These are phyloP conservation scores for Sinosuthora webbiana DNA, from an alignment of 2,113 vertebrate genomes.

Conservation along the genomic window DNA sequence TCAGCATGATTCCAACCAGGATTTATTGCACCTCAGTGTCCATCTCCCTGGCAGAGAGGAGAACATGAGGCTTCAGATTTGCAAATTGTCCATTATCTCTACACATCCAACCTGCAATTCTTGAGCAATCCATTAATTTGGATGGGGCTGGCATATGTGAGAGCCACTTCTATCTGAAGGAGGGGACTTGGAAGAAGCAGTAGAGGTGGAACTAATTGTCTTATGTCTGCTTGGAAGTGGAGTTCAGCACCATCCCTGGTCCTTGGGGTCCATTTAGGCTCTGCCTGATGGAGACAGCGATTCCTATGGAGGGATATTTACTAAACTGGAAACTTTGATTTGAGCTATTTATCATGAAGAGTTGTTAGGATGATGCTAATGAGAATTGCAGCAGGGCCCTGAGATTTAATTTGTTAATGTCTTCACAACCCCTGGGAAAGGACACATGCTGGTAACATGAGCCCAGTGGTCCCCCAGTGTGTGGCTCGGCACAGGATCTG, in stretches of 20 bases:
- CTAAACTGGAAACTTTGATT: not conserved
- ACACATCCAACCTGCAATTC: not conserved
- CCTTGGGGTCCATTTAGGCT: not conserved
- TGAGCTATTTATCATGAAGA: not conserved
- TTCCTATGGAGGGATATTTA: slow-evolving; percentile 2
- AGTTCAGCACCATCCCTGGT: not conserved
- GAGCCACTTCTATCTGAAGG: not conserved
- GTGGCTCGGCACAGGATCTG: rapidly evolving
- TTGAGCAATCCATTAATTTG: not conserved
- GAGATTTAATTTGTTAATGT: not conserved
- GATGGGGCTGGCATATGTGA: not conserved
- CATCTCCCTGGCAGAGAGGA: not conserved
- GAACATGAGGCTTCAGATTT: not conserved
- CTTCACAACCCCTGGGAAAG: not conserved
- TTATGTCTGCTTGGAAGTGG: not conserved
- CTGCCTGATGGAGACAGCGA: not conserved
- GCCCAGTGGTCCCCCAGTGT: rapidly evolving
- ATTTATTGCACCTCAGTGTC: not conserved
- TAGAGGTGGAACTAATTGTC: not conserved
- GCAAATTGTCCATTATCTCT: not conserved
- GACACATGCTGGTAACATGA: not conserved
- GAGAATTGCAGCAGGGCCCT: not conserved
- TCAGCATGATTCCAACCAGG: not conserved
- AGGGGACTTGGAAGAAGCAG: not conserved
- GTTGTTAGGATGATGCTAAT: slow-evolving; percentile 6